phyloP scores from a whole-genome alignment of 2,888 invertebrate species.

The Tanytarsus gracilentus region DNA sequence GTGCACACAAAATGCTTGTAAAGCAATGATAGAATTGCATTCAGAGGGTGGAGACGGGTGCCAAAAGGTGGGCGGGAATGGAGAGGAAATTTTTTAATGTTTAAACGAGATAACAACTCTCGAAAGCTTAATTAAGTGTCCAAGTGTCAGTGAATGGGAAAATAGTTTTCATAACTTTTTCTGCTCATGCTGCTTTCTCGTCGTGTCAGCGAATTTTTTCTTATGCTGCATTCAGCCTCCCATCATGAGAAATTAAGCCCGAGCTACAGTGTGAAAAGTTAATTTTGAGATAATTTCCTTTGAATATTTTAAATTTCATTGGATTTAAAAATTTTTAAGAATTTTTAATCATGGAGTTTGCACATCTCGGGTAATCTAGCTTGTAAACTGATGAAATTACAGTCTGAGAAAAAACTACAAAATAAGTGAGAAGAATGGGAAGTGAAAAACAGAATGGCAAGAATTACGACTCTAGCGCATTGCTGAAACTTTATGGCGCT shows the following conservation, averaged over 20 bases:
- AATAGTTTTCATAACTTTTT: conserved; percentile 26
- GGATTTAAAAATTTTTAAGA: too few relatives aligned
- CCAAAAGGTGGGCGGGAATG: neutral
- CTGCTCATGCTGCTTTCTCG: neutral
- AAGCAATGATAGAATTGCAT: neutral
- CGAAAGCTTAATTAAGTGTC: conserved; percentile 25
- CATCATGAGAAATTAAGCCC: neutral
- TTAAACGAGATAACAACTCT: conserved; percentile 19
- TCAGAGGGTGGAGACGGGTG: neutral
- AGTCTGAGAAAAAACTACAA: neutral
- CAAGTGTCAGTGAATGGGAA: conserved; percentile 18
- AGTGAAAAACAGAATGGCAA: neutral
- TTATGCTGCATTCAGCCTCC: neutral
- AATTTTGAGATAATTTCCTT: too few relatives aligned
- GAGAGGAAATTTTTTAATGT: neutral
- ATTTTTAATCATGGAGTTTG: too few relatives aligned
- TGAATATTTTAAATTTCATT: too few relatives aligned
- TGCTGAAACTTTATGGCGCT: conserved; percentile 23
- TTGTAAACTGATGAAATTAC: too few relatives aligned
- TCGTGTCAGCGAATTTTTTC: neutral
- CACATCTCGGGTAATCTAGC: too few relatives aligned
- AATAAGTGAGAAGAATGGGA: neutral
- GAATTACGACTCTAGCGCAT: conserved; percentile 23
- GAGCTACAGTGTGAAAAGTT: too few relatives aligned
- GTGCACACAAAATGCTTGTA: too few relatives aligned